Evolutionary conservation across 2,113 vertebrate genomes (phyloP), one percentile per base, ranked within the genome.

Genomic region (Podilymbus podiceps): DNA sequence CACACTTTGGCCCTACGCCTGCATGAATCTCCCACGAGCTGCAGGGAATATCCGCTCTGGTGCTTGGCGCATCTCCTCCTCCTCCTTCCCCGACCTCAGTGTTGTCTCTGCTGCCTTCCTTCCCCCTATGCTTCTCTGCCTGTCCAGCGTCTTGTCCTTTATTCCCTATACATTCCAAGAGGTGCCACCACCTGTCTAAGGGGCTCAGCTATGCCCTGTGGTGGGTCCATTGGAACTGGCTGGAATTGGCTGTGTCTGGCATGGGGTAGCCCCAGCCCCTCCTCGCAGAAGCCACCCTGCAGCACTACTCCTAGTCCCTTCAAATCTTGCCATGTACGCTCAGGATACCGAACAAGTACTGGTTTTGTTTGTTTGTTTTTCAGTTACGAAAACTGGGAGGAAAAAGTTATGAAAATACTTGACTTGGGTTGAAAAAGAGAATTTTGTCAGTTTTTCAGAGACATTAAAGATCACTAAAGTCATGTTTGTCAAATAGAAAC

Each of bases 181-280:
- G 11, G 19, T 72, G 13, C 11, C 13, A 6, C 6, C 24, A 3
- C 44, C 47, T 64, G 21, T 6, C 17, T 47, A 33, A 30, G 16
- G 20, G 17, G 5, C 33, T 40, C 23, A 76, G 58, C 25, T 3
- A 1, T 80, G 31, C 17, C 16, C 35, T 62, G 47, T 0, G 1
- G 11, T 58, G 33, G 8, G 12, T 49, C 24, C 1, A 2, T 20
- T 38, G 18, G 38, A 33, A 22, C 3, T 2, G 2, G 11, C 11
- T 89, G 50, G 44, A 69, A 73, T 16, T 0, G 6, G 0, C 15
- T 56, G 12, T 63, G 28, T 23, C 30, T 35, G 58, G 6, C 12
- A 16, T 3, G 10, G 11, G 3, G 2, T 11, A 88, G 17, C 9
- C 33, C 15, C 0, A 0, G 4, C 2, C 5, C 56, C 35, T 47